Base-by-base conservation (phyloP, 2,888 invertebrate genomes). In the Thymelicus acteon region DNA sequence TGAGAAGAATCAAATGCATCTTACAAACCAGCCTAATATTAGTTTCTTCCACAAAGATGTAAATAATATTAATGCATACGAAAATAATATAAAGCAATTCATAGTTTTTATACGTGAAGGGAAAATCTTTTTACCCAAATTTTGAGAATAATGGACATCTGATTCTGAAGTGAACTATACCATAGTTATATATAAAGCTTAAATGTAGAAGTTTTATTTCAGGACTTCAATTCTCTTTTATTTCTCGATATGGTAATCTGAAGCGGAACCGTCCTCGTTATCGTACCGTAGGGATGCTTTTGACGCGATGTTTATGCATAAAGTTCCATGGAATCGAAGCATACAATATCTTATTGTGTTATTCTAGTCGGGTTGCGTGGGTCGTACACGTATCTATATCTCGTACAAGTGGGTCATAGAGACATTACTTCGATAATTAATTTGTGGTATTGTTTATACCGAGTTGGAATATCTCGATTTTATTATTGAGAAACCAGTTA, bases 311-410 rank as follows among this genome's bases (percentile, higher is more conserved):
- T 75, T 75, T 74, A 75, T 78, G 75, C 72, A 76, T 76, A 69
- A 73, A 69, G 73, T 67, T 78, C 74, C 76, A 67, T 72, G 73
- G 77, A 77, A 80, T 64, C 72, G 65, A 64, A 64, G 70, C 60
- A 72, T 72, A 81, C 84, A 85, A 80, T 85, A 80, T 81, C 80
- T 81, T 83, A 89, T 91, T 90, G 91, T 91, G 72, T 74, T 73
- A 64, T 60, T 72, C 67, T 80, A 74, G 73, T 71, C 73, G 72
- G 75, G 73, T 74, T 72, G 84, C 79, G 89, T 90, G 83, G 89
- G 88, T 74, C 73, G 79, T 52, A 73, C 63, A 40, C 75, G 76
- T 75, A 76, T 74, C 75, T 76, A 63, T 74, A 76, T 71, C 74
- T 75, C 73, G 72, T 62, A 71, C 64, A 85, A 82, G 85, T 85